Evolutionary conservation across 2,797 vertebrate species (phyloP).

Genomic region (Chaenodraco wilsoni): DNA sequence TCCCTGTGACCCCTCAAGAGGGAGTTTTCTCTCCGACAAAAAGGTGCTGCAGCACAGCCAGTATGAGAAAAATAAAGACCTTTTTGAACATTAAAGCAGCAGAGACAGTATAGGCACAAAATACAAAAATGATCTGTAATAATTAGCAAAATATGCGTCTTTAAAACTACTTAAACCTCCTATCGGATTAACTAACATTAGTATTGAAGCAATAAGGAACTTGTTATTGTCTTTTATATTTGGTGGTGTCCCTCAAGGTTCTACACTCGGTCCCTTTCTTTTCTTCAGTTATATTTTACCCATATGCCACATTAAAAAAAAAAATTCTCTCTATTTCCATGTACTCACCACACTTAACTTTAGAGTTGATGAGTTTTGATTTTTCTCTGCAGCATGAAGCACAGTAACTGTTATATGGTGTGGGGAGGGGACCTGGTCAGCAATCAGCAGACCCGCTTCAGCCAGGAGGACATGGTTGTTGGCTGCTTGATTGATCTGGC

Average conservation of each 20-base stretch:
- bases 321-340: background rate
- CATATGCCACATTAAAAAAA: background rate
- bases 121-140: too few species aligned
- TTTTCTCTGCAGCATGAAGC: constrained; percentile 86
- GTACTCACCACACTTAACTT: background rate
- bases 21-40: too few species aligned
- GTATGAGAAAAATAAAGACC: too few species aligned
- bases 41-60: too few species aligned
- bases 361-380: constrained; percentile 4
- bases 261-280: background rate
- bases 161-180: too few species aligned
- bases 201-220: too few species aligned
- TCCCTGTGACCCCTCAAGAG: too few species aligned
- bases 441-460: constrained; percentile 91
- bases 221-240: too few species aligned
- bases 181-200: too few species aligned
- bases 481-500: constrained; percentile 94
- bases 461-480: constrained; percentile 91
- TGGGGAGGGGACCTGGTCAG: constrained; percentile 93
- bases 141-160: too few species aligned
- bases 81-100: too few species aligned
- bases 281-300: background rate
- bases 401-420: constrained; percentile 97
- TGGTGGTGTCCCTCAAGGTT: background rate
- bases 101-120: too few species aligned